Evolutionary conservation across 2,888 invertebrate species (phyloP).

Genomic region (Taphrorychus bicolor): DNA sequence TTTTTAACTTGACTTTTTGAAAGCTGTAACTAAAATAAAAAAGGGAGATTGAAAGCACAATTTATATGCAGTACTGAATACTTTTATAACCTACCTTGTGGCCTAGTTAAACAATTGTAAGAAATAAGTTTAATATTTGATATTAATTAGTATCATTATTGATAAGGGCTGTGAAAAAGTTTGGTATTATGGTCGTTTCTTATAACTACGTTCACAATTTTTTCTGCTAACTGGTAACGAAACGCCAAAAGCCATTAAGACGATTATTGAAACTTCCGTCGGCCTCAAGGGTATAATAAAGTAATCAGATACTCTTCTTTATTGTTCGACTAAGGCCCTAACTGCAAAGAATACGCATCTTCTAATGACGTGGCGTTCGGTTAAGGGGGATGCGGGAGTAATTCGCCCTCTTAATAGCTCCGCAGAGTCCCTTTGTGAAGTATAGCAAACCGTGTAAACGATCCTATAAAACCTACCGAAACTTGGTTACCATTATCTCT

Average conservation of each 20-base stretch:
- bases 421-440: slow-evolving; percentile 50
- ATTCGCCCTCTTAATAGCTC: slow-evolving; percentile 52
- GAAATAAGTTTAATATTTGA: too few relatives aligned
- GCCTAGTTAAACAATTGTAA: too few relatives aligned
- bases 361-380: slow-evolving; percentile 50
- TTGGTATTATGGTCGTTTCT: too few relatives aligned
- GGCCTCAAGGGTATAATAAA: slow-evolving; percentile 40
- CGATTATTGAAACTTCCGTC: slow-evolving; percentile 32
- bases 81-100: too few relatives aligned
- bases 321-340: slow-evolving; percentile 43
- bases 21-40: too few relatives aligned
- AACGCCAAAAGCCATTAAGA: neutral
- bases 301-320: slow-evolving; percentile 44
- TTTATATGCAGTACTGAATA: too few relatives aligned
- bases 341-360: slow-evolving; percentile 49
- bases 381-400: slow-evolving; percentile 48
- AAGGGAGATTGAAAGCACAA: too few relatives aligned
- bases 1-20: too few relatives aligned
- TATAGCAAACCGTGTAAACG: slow-evolving; percentile 48
- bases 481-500: slow-evolving; percentile 44
- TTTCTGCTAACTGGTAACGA: slow-evolving; percentile 1
- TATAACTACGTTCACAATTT: neutral
- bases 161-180: too few relatives aligned
- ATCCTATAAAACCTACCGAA: slow-evolving; percentile 52
- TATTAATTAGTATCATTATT: too few relatives aligned